Conservation (phyloP, 2,888 invertebrate genomes). For the Cordilura impudica region DNA sequence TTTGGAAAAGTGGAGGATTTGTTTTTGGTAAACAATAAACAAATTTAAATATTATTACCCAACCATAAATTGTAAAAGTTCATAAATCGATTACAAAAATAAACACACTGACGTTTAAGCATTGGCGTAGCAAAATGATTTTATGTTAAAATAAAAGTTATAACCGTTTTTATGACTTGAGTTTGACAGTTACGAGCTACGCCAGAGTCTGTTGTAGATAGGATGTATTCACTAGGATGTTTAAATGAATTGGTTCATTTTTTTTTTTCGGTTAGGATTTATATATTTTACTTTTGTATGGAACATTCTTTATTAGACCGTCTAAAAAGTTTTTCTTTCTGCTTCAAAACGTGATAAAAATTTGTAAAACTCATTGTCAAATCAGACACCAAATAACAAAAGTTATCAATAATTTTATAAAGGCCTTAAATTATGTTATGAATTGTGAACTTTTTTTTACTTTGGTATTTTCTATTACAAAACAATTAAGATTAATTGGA, state of each 20-base stretch:
- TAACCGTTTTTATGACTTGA: no score
- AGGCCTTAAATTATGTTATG: not conserved
- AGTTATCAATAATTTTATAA: not conserved
- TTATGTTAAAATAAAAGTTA: not conserved
- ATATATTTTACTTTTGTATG: not conserved
- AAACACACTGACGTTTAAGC: not conserved
- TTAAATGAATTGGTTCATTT: not conserved
- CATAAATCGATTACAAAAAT: constrained; percentile 14
- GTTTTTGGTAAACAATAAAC: not conserved
- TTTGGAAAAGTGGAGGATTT: not conserved
- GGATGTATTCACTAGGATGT: no score
- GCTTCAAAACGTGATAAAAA: constrained; percentile 22
- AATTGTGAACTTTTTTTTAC: not conserved
- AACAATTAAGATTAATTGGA: not conserved
- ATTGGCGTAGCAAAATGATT: not conserved
- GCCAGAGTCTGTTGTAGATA: no score
- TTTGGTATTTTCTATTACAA: not conserved
- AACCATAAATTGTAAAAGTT: constrained; percentile 23
- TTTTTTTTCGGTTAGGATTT: not conserved
- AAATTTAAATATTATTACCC: no score
- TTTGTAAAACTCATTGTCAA: constrained; percentile 7
- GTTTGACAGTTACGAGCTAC: no score
- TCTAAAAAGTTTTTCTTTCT: not conserved
- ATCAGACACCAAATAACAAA: not conserved
- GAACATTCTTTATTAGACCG: not conserved